These are phyloP conservation scores for Nephrotoma appendiculata DNA, from an alignment of 2,888 invertebrate species.

Conservation along the genomic window DNA sequence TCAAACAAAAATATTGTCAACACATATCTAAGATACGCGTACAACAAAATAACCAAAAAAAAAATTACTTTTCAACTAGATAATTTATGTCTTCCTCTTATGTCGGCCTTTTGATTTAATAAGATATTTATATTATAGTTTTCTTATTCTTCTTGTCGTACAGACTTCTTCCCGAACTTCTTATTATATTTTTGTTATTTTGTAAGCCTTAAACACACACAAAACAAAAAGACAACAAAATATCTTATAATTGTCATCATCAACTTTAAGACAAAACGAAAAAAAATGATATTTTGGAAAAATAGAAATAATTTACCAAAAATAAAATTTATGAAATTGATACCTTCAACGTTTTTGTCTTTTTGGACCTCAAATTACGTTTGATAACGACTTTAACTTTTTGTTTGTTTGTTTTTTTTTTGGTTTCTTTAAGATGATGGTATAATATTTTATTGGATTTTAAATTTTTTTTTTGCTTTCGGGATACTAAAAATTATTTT, in stretches of 20 bases:
- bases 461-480: background rate
- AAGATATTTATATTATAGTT: slow-evolving; percentile 3
- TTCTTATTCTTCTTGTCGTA: background rate
- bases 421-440: background rate
- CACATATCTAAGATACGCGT: background rate
- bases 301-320: slow-evolving; percentile 2
- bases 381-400: background rate
- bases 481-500: background rate
- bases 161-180: background rate
- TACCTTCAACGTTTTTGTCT: background rate
- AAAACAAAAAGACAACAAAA: background rate
- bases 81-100: slow-evolving; percentile 4
- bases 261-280: background rate
- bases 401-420: background rate
- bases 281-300: background rate
- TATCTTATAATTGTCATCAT: background rate
- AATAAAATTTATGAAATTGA: slow-evolving; percentile 1
- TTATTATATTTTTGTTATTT: background rate
- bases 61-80: background rate
- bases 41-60: background rate
- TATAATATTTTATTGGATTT: background rate
- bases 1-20: background rate
- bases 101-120: slow-evolving; percentile 4
- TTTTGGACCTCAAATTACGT: slow-evolving; percentile 3
- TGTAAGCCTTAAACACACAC: background rate